phyloP scores from a whole-genome alignment of 2,113 vertebrate species.

The Strix aluco region DNA sequence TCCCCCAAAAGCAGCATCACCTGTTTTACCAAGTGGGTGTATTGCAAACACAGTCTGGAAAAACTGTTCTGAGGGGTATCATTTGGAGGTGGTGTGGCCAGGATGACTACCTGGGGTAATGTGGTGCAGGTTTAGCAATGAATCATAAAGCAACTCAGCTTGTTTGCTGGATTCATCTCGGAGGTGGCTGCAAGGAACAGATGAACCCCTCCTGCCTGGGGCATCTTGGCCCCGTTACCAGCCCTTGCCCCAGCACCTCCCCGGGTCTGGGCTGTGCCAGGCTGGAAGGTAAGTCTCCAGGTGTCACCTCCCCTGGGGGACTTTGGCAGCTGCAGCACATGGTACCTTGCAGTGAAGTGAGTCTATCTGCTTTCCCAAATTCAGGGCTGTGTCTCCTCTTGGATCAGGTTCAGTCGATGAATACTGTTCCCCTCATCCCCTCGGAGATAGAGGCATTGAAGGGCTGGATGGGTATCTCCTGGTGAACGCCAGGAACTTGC shows the following conservation, averaged over 20 bases:
- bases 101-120: neutral
- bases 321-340: neutral
- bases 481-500: neutral
- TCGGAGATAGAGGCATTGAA: neutral
- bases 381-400: neutral
- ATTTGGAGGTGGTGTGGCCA: neutral
- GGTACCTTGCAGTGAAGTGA: neutral
- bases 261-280: neutral
- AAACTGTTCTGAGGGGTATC: neutral
- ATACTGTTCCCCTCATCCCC: neutral
- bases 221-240: rapidly evolving
- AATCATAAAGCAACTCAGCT: neutral
- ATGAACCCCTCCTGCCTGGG: rapidly evolving
- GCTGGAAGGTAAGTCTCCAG: neutral
- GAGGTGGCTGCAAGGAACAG: neutral
- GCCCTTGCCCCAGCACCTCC: neutral
- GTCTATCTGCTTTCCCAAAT: neutral
- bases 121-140: rapidly evolving
- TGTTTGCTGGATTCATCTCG: rapidly evolving
- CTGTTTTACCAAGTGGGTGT: rapidly evolving
- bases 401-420: neutral
- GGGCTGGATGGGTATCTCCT: neutral
- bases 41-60: neutral
- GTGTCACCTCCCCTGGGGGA: neutral
- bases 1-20: neutral